Percentiles rank a stretch among this genome's conserved stretches.
Conservation (phyloP, 2,888 invertebrate species). For the Scaptomyza tumidula region DNA sequence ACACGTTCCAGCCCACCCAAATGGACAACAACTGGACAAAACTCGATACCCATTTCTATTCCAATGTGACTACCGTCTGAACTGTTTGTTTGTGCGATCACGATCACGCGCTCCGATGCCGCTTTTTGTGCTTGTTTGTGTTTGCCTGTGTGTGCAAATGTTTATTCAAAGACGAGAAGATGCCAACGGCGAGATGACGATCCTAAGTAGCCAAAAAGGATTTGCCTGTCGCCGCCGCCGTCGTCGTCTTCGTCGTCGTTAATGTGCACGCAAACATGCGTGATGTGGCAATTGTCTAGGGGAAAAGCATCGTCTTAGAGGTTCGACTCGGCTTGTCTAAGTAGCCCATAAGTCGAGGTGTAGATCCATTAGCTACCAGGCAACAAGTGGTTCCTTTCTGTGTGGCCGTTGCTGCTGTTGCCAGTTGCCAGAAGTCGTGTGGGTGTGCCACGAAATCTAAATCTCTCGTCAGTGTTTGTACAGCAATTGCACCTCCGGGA, state of each 20-base stretch:
- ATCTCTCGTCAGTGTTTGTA: constrained; percentile 32
- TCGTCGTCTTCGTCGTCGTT: constrained; percentile 60
- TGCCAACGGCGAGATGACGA: constrained; percentile 50
- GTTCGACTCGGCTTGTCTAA: constrained; percentile 45
- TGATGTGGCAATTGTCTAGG: constrained; percentile 78
- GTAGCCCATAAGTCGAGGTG: constrained; percentile 67
- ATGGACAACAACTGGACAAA: constrained; percentile 50
- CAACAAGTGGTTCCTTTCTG: constrained; percentile 50
- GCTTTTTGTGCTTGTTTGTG: constrained; percentile 62
- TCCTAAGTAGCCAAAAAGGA: constrained; percentile 77
- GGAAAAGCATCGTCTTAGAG: constrained; percentile 29
- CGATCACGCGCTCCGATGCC: constrained; percentile 72
- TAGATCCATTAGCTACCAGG: constrained; percentile 75
- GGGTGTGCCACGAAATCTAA: constrained; percentile 41
- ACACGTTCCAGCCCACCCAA: constrained; percentile 78
- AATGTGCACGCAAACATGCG: constrained; percentile 79
- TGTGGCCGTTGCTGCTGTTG: constrained; percentile 31
- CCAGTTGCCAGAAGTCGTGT: constrained; percentile 34
- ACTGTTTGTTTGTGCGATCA: constrained; percentile 70
- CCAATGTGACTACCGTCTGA: constrained; percentile 32
- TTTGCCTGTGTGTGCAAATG: constrained; percentile 70
- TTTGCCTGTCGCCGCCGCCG: constrained; percentile 63
- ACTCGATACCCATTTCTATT: constrained; percentile 7
- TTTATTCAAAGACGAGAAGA: constrained; percentile 60
- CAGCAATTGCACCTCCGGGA: constrained; percentile 41